A percentile compares a stretch with the other conserved stretches of the same genome.
Conservation (phyloP, 2,888 invertebrate species). For the Ligdia adustata region DNA sequence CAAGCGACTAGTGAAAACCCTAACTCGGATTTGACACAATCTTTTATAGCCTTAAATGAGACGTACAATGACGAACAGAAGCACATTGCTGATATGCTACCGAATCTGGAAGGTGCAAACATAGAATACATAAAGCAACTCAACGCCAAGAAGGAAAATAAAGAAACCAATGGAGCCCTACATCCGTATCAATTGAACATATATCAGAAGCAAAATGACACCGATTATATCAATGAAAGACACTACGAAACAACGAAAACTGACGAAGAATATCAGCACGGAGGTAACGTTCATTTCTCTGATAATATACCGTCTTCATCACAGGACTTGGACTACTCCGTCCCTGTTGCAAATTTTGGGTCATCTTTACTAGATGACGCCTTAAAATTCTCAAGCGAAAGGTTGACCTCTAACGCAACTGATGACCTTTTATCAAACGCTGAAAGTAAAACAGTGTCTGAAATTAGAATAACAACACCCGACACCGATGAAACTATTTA, state of each 20-base stretch:
- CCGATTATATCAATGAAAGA: constrained; percentile 8
- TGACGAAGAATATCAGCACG: constrained; percentile 18
- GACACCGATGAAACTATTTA: constrained; percentile 61
- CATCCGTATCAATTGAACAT: constrained; percentile 80
- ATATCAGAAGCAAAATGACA: constrained; percentile 62
- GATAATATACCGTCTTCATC: constrained; percentile 30
- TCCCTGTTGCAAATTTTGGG: constrained; percentile 6
- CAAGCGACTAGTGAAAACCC: constrained; percentile 35
- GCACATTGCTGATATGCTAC: constrained; percentile 58
- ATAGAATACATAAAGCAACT: constrained; percentile 78
- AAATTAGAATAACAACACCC: constrained; percentile 14
- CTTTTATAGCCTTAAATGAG: constrained; percentile 30
- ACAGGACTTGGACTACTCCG: constrained; percentile 9
- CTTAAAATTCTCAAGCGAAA: constrained; percentile 29
- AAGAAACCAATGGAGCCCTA: constrained; percentile 52
- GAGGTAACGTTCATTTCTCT: constrained; percentile 16
- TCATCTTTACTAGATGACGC: constrained; percentile 32
- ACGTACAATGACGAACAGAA: constrained; percentile 44
- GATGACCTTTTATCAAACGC: constrained; percentile 20
- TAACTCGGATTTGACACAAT: no score
- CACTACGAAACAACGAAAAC: constrained; percentile 24
- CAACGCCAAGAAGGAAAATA: constrained; percentile 69
- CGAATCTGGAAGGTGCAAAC: constrained; percentile 73
- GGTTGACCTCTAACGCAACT: constrained; percentile 18
- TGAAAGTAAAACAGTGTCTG: constrained; percentile 29